Conservation (phyloP, 2,113 vertebrate genomes). For the Myrmecobius fasciatus region DNA sequence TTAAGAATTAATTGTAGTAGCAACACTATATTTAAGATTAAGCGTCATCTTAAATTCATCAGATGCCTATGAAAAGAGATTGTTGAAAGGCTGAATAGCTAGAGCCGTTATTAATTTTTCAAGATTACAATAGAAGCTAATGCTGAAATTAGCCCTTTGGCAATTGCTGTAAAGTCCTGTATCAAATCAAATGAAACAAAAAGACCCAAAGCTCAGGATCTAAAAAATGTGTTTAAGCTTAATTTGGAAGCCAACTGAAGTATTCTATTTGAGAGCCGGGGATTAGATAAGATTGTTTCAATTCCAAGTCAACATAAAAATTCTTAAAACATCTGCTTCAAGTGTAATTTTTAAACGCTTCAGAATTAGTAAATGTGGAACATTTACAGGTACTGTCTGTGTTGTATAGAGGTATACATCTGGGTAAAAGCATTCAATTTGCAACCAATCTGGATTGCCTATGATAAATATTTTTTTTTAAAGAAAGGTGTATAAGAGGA, state of each 20-base stretch:
- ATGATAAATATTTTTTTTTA: background rate
- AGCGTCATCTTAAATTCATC: constrained; percentile 37
- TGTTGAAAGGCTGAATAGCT: constrained; percentile 51
- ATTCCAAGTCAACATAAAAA: constrained; percentile 51
- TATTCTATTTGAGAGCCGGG: constrained; percentile 64
- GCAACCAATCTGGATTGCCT: constrained; percentile 21
- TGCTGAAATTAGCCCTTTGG: constrained; percentile 80
- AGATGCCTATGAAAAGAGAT: constrained; percentile 36
- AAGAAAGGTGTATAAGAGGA: background rate
- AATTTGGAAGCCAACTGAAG: constrained; percentile 64
- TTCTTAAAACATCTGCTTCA: constrained; percentile 66
- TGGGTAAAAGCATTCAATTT: constrained; percentile 43
- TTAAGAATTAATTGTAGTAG: constrained; percentile 46
- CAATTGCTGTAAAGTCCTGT: constrained; percentile 57
- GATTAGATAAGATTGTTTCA: constrained; percentile 35
- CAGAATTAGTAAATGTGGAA: constrained; percentile 60
- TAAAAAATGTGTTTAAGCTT: constrained; percentile 3
- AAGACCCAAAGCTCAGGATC: constrained; percentile 55
- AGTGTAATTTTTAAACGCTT: constrained; percentile 66
- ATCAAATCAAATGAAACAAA: background rate
- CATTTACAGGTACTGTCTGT: constrained; percentile 29
- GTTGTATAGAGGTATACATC: constrained; percentile 28
- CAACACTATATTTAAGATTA: constrained; percentile 32
- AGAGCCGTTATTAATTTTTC: constrained; percentile 52
- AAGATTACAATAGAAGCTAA: constrained; percentile 69